A percentile compares a stretch with the other conserved stretches of the same genome.
phyloP scores from a whole-genome alignment of 2,888 invertebrate genomes.

The Xanthostigma xanthostigma region DNA sequence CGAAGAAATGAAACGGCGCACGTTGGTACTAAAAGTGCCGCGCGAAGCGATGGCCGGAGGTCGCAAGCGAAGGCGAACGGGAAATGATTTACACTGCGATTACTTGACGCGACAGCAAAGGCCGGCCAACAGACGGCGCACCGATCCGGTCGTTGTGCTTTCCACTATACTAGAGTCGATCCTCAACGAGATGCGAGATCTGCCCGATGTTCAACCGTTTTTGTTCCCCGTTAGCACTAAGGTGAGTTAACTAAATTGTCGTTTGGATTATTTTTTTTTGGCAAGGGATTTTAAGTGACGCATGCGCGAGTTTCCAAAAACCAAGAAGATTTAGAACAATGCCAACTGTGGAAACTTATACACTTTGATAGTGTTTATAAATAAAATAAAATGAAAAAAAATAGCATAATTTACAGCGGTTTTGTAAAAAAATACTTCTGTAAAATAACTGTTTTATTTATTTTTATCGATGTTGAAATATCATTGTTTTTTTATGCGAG shows the following conservation, averaged over 20 bases:
- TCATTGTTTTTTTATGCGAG: too few relatives aligned
- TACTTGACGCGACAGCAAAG: slow-evolving; percentile 71
- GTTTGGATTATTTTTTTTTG: neutral
- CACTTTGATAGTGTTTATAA: too few relatives aligned
- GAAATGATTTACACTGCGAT: slow-evolving; percentile 66
- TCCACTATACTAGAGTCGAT: slow-evolving; percentile 84
- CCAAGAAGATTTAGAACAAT: neutral
- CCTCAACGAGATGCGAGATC: slow-evolving; percentile 77
- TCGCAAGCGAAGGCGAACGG: slow-evolving; percentile 49
- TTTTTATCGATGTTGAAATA: neutral
- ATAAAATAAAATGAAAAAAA: too few relatives aligned
- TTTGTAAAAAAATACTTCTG: neutral
- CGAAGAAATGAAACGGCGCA: slow-evolving; percentile 70
- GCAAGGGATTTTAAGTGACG: neutral
- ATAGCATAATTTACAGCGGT: too few relatives aligned
- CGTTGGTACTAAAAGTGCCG: slow-evolving; percentile 62
- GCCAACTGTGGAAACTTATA: too few relatives aligned
- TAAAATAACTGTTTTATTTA: slow-evolving; percentile 1
- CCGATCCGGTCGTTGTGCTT: slow-evolving; percentile 91
- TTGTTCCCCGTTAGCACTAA: slow-evolving; percentile 89
- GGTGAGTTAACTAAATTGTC: slow-evolving; percentile 27
- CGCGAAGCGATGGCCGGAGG: slow-evolving; percentile 47
- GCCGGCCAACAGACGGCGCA: slow-evolving; percentile 78
- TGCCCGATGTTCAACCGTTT: slow-evolving; percentile 88
- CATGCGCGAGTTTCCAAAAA: too few relatives aligned